These are phyloP conservation scores for Drosophila nigritarsus DNA, from an alignment of 2,888 invertebrate species.

Conservation along the genomic window DNA sequence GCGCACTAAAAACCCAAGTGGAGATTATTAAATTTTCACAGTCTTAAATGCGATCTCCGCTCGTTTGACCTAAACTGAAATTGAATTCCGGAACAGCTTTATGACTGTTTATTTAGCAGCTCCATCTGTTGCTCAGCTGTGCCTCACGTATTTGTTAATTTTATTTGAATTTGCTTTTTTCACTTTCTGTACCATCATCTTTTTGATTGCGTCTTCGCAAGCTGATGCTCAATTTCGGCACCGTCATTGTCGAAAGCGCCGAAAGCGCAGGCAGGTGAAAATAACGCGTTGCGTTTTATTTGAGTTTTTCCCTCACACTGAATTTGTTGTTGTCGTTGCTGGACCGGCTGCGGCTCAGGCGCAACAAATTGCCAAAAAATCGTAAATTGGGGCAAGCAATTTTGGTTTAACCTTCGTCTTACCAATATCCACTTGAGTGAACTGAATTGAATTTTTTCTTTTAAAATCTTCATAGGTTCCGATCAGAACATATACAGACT, in stretches of 20 bases:
- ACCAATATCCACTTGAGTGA: slow-evolving; percentile 1
- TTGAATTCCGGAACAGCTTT: slow-evolving; percentile 39
- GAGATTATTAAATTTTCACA: slow-evolving; percentile 47
- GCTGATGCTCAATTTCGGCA: slow-evolving; percentile 48
- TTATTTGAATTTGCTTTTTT: slow-evolving; percentile 54
- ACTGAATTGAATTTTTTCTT: background rate
- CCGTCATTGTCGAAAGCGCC: slow-evolving; percentile 37
- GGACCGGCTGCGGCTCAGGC: slow-evolving; percentile 47
- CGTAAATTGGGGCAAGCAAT: slow-evolving; percentile 74
- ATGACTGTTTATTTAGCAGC: slow-evolving; percentile 32
- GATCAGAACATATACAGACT: background rate
- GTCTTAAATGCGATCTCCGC: slow-evolving; percentile 19
- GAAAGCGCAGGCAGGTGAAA: slow-evolving; percentile 68
- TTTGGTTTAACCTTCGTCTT: slow-evolving; percentile 58
- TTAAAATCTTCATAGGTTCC: background rate
- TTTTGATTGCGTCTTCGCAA: slow-evolving; percentile 47
- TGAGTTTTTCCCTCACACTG: slow-evolving; percentile 25
- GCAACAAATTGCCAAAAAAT: slow-evolving; percentile 74
- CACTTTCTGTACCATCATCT: slow-evolving; percentile 21
- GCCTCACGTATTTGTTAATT: slow-evolving; percentile 55
- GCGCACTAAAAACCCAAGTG: slow-evolving; percentile 25
- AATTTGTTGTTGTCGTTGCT: slow-evolving; percentile 15
- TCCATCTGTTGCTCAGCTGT: slow-evolving; percentile 35
- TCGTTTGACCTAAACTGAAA: slow-evolving; percentile 18
- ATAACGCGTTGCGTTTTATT: slow-evolving; percentile 65